These are phyloP conservation scores for Drosophila lacicola DNA, from an alignment of 2,888 invertebrate genomes.

Conservation along the genomic window DNA sequence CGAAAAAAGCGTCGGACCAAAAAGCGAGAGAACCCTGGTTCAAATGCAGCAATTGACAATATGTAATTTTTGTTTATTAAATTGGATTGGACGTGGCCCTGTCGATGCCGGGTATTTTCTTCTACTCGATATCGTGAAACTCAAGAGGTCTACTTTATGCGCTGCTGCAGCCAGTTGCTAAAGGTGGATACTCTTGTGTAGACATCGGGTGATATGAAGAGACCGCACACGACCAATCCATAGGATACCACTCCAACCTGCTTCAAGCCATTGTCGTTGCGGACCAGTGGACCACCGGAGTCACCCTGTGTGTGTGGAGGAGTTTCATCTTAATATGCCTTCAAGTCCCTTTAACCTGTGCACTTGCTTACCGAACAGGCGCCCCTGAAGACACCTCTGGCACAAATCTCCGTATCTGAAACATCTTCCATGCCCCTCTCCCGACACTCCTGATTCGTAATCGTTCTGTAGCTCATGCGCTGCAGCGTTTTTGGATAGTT, in stretches of 20 bases:
- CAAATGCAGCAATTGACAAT: too few species aligned
- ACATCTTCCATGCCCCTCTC: conserved; percentile 73
- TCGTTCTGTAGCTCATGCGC: conserved; percentile 76
- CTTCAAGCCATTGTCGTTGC: conserved; percentile 49
- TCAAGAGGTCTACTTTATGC: not conserved
- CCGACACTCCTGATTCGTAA: conserved; percentile 79
- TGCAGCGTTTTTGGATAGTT: conserved; percentile 81
- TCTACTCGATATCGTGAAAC: too few species aligned
- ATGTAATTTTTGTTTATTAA: too few species aligned
- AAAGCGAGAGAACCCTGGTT: too few species aligned
- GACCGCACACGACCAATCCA: conserved; percentile 79
- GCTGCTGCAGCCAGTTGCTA: conserved; percentile 72
- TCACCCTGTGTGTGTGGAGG: conserved; percentile 74
- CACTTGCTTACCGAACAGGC: conserved; percentile 79
- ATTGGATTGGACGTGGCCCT: too few species aligned
- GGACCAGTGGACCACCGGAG: conserved; percentile 84
- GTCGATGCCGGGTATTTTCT: too few species aligned
- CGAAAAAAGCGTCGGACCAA: too few species aligned
- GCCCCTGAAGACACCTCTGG: conserved; percentile 72
- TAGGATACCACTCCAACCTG: conserved; percentile 84
- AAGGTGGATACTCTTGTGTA: conserved; percentile 83
- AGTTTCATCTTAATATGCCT: not conserved
- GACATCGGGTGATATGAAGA: conserved; percentile 81
- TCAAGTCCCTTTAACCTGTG: not conserved
- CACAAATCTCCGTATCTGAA: conserved; percentile 83